Percentiles rank a stretch among this genome's conserved stretches.
Evolutionary conservation across 2,888 invertebrate species (phyloP).

Genomic region (Elgonia sp.): DNA sequence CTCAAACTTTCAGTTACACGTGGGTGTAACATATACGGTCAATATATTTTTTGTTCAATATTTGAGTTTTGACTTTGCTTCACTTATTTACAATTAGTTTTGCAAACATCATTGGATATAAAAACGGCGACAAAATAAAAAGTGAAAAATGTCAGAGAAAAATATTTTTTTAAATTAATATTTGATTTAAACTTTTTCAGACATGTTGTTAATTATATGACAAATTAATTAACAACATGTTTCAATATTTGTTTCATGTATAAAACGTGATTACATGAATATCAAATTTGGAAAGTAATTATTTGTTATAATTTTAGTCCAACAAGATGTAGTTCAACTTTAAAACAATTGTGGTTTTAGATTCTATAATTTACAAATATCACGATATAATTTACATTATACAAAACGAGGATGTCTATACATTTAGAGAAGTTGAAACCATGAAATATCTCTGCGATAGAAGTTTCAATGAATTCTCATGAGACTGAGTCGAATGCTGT

Average conservation of each 20-base stretch:
- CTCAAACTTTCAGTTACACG: constrained; percentile 34
- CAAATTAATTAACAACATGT: too few relatives aligned
- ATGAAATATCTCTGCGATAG: constrained; percentile 55
- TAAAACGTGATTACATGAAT: too few relatives aligned
- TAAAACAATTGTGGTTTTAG: constrained; percentile 35
- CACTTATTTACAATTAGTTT: constrained; percentile 17
- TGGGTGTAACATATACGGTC: constrained; percentile 33
- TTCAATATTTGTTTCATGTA: too few relatives aligned
- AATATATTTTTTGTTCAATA: constrained; percentile 27
- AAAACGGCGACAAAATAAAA: neutral
- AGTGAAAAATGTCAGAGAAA: too few relatives aligned
- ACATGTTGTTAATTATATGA: too few relatives aligned
- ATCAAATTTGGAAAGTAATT: neutral
- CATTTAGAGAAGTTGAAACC: constrained; percentile 51
- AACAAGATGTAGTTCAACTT: neutral
- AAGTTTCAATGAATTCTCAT: constrained; percentile 64
- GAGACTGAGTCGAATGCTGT: constrained; percentile 61
- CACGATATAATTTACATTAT: constrained; percentile 40
- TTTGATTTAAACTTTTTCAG: too few relatives aligned
- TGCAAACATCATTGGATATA: neutral
- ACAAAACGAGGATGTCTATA: constrained; percentile 31
- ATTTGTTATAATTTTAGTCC: neutral
- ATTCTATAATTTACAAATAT: constrained; percentile 40
- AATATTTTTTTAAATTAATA: too few relatives aligned
- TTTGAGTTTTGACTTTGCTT: neutral